These are phyloP conservation scores for Spodoptera littoralis DNA, from an alignment of 2,888 invertebrate genomes.

Conservation along the genomic window DNA sequence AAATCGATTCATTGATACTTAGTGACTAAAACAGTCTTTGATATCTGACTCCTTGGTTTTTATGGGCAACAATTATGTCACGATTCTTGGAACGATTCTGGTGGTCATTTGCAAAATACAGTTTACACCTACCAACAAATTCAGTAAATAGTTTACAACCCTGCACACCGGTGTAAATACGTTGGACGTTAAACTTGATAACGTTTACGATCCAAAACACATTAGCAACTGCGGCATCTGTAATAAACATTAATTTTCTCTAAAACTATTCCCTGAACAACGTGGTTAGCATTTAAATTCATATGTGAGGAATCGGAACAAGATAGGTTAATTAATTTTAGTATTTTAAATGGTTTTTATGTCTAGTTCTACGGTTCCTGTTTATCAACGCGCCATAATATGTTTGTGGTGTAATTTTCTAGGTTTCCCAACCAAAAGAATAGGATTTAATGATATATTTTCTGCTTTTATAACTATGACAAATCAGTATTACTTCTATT, in stretches of 20 bases:
- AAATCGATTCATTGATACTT: not conserved
- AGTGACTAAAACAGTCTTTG: slow-evolving; percentile 10
- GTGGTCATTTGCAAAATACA: slow-evolving; percentile 32
- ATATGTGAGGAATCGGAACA: no score
- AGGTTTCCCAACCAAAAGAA: no score
- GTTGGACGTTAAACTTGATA: slow-evolving; percentile 68
- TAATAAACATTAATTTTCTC: slow-evolving; percentile 58
- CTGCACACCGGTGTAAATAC: slow-evolving; percentile 61
- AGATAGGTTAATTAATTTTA: no score
- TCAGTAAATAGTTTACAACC: slow-evolving; percentile 57
- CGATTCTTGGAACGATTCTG: slow-evolving; percentile 32
- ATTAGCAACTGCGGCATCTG: slow-evolving; percentile 38
- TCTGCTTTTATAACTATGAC: no score
- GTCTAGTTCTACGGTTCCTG: no score
- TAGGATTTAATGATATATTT: no score
- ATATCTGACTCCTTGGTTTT: slow-evolving; percentile 24
- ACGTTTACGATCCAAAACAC: slow-evolving; percentile 67
- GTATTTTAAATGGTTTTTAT: no score
- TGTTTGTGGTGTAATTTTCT: no score
- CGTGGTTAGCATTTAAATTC: slow-evolving; percentile 15
- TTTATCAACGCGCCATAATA: no score
- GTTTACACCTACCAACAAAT: slow-evolving; percentile 37
- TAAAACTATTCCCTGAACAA: slow-evolving; percentile 46
- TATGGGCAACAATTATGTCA: slow-evolving; percentile 19
- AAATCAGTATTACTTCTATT: no score